phyloP scores from a whole-genome alignment of 2,888 invertebrate species.

The Ptilodon capucinus region DNA sequence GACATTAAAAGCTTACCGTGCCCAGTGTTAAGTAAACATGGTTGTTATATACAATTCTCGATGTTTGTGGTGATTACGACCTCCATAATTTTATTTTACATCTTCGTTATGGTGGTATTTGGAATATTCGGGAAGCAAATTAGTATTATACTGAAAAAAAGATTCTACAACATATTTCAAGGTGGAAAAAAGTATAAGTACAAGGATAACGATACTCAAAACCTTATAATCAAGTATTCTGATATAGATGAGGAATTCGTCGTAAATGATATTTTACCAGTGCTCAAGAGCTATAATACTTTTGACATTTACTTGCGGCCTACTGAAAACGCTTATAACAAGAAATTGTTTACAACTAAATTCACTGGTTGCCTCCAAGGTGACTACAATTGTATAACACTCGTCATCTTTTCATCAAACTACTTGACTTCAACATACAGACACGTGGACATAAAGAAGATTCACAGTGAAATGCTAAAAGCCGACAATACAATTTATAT shows the following conservation, averaged over 20 bases:
- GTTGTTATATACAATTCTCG: constrained; percentile 51
- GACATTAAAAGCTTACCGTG: constrained; percentile 53
- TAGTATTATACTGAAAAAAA: constrained; percentile 41
- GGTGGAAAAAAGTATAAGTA: constrained; percentile 14
- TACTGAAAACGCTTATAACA: constrained; percentile 36
- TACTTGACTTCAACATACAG: constrained; percentile 67
- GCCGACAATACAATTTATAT: constrained; percentile 63
- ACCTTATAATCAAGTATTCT: constrained; percentile 53
- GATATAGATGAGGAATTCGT: constrained; percentile 66
- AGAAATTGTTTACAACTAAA: constrained; percentile 39
- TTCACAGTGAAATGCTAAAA: constrained; percentile 67
- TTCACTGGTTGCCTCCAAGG: constrained; percentile 42
- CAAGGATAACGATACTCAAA: constrained; percentile 28
- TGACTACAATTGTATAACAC: constrained; percentile 34
- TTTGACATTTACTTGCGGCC: constrained; percentile 44
- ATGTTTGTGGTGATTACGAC: constrained; percentile 44
- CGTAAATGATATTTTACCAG: constrained; percentile 59
- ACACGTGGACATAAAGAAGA: constrained; percentile 71
- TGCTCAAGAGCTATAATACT: constrained; percentile 49
- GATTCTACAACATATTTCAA: constrained; percentile 26
- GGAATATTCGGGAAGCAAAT: constrained; percentile 48
- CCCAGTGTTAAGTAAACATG: constrained; percentile 50
- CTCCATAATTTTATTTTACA: constrained; percentile 37
- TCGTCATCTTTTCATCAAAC: constrained; percentile 70
- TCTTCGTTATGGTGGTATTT: constrained; percentile 41